Percentiles rank a stretch among this genome's conserved stretches.
Evolutionary conservation across 2,888 invertebrate genomes (phyloP).

Genomic region (Druceiella hillmani): DNA sequence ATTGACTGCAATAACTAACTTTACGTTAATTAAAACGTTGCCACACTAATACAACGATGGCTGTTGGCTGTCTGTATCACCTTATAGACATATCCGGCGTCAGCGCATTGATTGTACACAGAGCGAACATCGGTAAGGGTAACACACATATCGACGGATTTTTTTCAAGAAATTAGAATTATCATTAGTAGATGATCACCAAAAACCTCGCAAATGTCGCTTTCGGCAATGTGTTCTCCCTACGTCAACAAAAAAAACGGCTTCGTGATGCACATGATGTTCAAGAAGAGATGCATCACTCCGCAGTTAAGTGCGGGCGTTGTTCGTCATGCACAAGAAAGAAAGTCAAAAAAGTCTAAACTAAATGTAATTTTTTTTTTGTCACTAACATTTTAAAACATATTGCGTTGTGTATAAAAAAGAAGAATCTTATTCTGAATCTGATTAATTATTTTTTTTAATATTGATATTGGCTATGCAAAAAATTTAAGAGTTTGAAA

Average conservation of each 20-base stretch:
- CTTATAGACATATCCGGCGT: conserved; percentile 19
- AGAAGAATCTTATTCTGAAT: no score
- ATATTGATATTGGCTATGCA: no score
- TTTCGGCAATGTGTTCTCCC: conserved; percentile 10
- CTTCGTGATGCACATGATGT: conserved; percentile 16
- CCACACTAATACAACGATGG: conserved; percentile 24
- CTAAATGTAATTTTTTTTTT: conserved; percentile 13
- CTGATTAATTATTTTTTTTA: no score
- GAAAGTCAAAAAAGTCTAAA: no score
- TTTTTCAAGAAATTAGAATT: conserved; percentile 16
- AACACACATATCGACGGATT: conserved; percentile 13
- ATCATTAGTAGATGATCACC: conserved; percentile 16
- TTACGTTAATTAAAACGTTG: conserved; percentile 22
- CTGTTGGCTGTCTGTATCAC: no score
- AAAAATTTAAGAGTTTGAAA: no score
- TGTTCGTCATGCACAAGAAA: conserved; percentile 14
- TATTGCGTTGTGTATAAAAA: no score
- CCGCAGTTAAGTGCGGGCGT: conserved; percentile 6
- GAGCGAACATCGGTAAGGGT: conserved; percentile 12
- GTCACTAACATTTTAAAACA: no score
- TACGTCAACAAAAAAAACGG: conserved; percentile 15
- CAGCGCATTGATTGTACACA: conserved; percentile 17
- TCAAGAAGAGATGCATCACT: conserved; percentile 14
- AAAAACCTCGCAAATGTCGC: conserved; percentile 18
- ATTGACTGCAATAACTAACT: conserved; percentile 20